Percentiles rank a stretch among this genome's conserved stretches.
Evolutionary conservation across 2,888 invertebrate species (phyloP).

Genomic region (Alviniconcha strummeri): DNA sequence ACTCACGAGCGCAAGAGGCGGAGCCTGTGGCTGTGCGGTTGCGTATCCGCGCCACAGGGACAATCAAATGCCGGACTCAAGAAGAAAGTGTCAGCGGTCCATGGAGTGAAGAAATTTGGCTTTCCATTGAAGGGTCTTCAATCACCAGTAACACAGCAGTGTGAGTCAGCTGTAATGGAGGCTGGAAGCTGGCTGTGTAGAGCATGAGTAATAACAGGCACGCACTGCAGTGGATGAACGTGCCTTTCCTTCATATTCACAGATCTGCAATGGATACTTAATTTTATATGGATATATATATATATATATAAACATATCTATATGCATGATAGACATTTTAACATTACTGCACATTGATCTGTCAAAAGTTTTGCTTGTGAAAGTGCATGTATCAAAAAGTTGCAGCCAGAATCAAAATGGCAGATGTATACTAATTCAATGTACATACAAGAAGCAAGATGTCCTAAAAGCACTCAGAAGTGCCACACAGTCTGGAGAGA

Average conservation of each 20-base stretch:
- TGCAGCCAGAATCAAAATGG: no score
- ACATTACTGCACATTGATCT: no score
- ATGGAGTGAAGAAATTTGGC: conserved; percentile 24
- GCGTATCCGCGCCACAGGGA: conserved; percentile 9
- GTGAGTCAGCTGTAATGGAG: neutral
- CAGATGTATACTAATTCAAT: no score
- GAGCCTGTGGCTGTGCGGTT: conserved; percentile 22
- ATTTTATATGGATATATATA: neutral
- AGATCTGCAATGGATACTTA: neutral
- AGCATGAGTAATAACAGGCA: no score
- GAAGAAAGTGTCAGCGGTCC: conserved; percentile 14
- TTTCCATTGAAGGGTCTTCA: conserved; percentile 11
- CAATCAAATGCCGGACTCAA: neutral
- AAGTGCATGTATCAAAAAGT: no score
- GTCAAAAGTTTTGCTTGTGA: no score
- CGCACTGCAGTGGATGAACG: no score
- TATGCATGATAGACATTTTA: no score
- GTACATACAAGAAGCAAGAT: no score
- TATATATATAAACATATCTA: neutral
- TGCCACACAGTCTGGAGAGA: no score
- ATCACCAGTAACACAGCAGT: conserved; percentile 11
- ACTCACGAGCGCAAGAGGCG: conserved; percentile 12
- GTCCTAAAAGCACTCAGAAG: no score
- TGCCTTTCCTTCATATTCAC: neutral
- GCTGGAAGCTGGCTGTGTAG: no score